phyloP scores from a whole-genome alignment of 2,797 vertebrate species.

The Acipenser oxyrinchus region DNA sequence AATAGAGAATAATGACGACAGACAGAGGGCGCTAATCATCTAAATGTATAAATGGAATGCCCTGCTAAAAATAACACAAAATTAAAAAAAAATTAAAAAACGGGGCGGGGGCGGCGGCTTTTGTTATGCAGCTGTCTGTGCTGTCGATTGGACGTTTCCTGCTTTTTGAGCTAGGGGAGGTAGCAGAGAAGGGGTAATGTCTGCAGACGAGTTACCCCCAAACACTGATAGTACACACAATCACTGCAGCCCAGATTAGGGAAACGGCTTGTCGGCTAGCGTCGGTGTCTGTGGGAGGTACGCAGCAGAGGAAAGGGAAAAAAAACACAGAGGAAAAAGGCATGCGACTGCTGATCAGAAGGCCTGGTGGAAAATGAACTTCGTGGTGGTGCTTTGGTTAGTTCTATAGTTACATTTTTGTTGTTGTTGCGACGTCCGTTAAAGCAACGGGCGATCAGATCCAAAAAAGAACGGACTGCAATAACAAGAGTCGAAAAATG shows the following conservation, averaged over 20 bases:
- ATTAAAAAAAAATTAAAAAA: no score
- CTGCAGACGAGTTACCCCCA: conserved; percentile 42
- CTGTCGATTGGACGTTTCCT: conserved; percentile 42
- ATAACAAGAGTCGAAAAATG: conserved; percentile 9
- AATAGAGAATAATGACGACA: no score
- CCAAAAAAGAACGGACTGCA: conserved; percentile 12
- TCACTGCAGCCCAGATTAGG: conserved; percentile 17
- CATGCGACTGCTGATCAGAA: neutral
- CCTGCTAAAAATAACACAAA: no score
- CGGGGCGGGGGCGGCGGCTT: neutral
- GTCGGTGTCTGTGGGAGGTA: conserved; percentile 1
- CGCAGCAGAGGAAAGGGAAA: conserved; percentile 3
- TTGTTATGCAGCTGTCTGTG: conserved; percentile 17
- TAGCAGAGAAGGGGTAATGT: conserved; percentile 41
- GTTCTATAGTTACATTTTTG: no score
- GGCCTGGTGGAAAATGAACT: conserved; percentile 3
- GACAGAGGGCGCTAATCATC: no score
- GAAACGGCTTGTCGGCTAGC: conserved; percentile 15
- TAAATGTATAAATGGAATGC: no score
- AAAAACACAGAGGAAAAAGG: neutral
- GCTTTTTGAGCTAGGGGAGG: conserved; percentile 36
- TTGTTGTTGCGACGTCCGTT: no score
- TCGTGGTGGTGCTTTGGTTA: conserved; percentile 19
- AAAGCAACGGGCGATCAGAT: no score
- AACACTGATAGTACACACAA: conserved; percentile 21